Evolutionary conservation across 2,113 vertebrate genomes (phyloP).

Genomic region (Dicrurus megarhynchus): DNA sequence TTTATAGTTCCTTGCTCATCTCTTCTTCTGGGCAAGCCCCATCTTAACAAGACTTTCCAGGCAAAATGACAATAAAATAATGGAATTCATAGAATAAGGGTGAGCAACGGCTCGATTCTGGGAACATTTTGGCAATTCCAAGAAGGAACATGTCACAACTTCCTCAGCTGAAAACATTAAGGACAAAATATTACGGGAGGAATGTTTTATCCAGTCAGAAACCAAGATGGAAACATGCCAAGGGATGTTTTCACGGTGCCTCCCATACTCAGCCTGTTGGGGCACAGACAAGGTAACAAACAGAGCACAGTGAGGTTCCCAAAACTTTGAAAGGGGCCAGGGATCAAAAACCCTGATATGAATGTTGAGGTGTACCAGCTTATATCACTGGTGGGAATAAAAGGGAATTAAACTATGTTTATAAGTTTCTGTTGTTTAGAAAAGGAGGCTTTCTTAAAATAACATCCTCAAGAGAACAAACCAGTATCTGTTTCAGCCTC

Average conservation of each 20-base stretch:
- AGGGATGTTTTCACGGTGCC: not conserved
- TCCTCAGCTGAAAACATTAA: not conserved
- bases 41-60: not conserved
- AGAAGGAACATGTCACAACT: not conserved
- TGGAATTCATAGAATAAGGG: not conserved
- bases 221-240: not conserved
- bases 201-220: not conserved
- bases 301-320: not conserved
- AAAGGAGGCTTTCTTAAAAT: not conserved
- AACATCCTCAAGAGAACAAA: not conserved
- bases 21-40: not conserved
- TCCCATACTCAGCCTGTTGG: not conserved
- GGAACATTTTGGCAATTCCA: not conserved
- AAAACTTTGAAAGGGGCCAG: not conserved
- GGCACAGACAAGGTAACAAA: not conserved
- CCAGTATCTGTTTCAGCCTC: not conserved
- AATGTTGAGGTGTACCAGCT: not conserved
- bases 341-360: accelerated
- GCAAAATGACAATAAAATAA: not conserved
- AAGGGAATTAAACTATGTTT: not conserved
- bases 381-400: not conserved
- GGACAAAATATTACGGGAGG: not conserved
- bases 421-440: not conserved
- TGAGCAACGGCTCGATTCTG: not conserved
- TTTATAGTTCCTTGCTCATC: not conserved